These are phyloP conservation scores for Tipula confusa DNA, from an alignment of 2,888 invertebrate genomes.

Conservation along the genomic window DNA sequence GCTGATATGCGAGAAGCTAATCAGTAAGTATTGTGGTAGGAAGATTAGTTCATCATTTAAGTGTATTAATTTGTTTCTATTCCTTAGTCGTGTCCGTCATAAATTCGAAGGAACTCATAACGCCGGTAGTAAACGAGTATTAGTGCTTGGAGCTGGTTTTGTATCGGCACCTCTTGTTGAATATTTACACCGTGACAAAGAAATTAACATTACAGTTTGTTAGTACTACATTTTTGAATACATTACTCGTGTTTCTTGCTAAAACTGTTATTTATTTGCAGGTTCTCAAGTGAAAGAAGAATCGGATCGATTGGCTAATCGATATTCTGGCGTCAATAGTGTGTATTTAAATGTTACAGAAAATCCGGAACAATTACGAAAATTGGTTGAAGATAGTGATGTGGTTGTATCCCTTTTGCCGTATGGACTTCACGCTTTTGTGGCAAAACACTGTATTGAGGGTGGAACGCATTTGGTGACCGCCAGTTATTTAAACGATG, in stretches of 20 bases:
- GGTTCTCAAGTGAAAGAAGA: constrained; percentile 78
- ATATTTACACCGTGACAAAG: constrained; percentile 79
- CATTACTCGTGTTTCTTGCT: constrained; percentile 54
- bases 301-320: constrained; percentile 74
- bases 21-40: constrained; percentile 50
- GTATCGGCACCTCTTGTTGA: constrained; percentile 94
- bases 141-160: constrained; percentile 92
- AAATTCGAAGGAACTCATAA: constrained; percentile 61
- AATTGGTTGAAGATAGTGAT: constrained; percentile 68
- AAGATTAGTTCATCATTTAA: not conserved
- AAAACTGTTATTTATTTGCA: not conserved
- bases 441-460: constrained; percentile 83
- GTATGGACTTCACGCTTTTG: constrained; percentile 79
- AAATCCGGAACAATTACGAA: constrained; percentile 60
- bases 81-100: constrained; percentile 65
- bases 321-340: constrained; percentile 73
- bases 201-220: constrained; percentile 79
- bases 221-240: not conserved
- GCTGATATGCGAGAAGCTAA: constrained; percentile 73
- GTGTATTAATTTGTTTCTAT: too few species aligned
- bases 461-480: constrained; percentile 90
- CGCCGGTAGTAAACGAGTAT: constrained; percentile 64
- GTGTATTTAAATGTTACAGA: constrained; percentile 79
- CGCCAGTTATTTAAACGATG: constrained; percentile 87
- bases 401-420: constrained; percentile 86